A percentile compares a stretch with the other conserved stretches of the same genome.
phyloP scores from a whole-genome alignment of 1,140 invertebrate species.

The Ylistrum balloti region DNA sequence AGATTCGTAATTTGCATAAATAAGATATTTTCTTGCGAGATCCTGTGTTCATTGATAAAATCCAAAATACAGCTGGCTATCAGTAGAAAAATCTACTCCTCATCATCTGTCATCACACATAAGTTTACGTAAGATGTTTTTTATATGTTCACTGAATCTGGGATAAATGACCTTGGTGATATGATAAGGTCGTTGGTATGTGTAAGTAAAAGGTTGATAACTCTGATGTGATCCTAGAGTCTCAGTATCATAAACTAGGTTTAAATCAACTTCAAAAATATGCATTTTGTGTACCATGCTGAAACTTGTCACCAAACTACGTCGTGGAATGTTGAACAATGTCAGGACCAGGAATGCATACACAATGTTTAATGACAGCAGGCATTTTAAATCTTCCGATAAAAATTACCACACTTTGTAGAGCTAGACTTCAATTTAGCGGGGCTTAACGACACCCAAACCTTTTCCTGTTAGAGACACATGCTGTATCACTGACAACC shows the following conservation, averaged over 20 bases:
- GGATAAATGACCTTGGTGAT: neutral
- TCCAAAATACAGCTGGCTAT: neutral
- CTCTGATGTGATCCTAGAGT: neutral
- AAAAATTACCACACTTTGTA: neutral
- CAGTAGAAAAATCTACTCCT: neutral
- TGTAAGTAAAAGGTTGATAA: neutral
- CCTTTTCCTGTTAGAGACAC: too few relatives aligned
- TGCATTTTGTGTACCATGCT: neutral
- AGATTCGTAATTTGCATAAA: neutral
- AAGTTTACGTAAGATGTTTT: neutral
- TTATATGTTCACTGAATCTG: neutral
- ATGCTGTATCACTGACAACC: too few relatives aligned
- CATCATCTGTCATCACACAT: neutral
- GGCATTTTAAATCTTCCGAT: neutral
- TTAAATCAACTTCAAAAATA: conserved; percentile 11
- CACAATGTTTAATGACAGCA: neutral
- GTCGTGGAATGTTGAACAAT: neutral
- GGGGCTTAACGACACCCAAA: too few relatives aligned
- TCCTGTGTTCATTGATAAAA: conserved; percentile 39
- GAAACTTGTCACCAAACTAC: conserved; percentile 3
- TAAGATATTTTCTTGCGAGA: neutral
- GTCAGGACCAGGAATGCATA: neutral
- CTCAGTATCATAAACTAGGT: neutral
- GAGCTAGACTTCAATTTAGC: neutral
- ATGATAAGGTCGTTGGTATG: neutral